phyloP scores from a whole-genome alignment of 2,888 invertebrate genomes.

The Archaeoteleia sp. region DNA sequence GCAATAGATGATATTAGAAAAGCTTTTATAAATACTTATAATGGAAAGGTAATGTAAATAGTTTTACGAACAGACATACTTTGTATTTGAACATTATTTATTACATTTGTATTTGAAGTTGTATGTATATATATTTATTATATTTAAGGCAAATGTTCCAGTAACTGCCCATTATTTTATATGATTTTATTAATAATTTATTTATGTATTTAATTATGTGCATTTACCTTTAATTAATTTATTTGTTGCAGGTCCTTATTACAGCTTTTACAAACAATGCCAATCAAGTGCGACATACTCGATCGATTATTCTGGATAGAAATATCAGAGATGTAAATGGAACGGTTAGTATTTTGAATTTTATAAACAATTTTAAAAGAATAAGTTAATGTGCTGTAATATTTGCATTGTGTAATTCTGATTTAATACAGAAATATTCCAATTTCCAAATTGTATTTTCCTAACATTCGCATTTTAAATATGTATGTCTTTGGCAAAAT shows the following conservation, averaged over 20 bases:
- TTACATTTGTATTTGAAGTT: no score
- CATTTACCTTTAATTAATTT: neutral
- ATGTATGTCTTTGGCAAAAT: no score
- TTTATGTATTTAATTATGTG: neutral
- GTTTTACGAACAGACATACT: no score
- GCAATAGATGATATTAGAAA: no score
- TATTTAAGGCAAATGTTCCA: no score
- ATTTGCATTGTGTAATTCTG: neutral
- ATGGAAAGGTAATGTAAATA: no score
- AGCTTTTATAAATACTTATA: no score
- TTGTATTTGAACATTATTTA: no score
- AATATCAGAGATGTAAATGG: constrained; percentile 50
- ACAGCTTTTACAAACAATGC: constrained; percentile 81
- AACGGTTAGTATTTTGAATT: constrained; percentile 57
- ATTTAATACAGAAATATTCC: neutral
- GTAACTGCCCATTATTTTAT: neutral
- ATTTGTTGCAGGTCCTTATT: constrained; percentile 76
- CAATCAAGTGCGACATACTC: constrained; percentile 75
- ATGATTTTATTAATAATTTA: constrained; percentile 1
- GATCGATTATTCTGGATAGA: constrained; percentile 56
- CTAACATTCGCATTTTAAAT: no score
- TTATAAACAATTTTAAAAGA: no score
- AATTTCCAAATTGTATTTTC: no score
- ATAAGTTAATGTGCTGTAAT: neutral
- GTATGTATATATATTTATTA: no score